A percentile compares a stretch with the other conserved stretches of the same genome.
These are phyloP conservation scores for Biston stratarius DNA, from an alignment of 2,888 invertebrate species.

Conservation along the genomic window DNA sequence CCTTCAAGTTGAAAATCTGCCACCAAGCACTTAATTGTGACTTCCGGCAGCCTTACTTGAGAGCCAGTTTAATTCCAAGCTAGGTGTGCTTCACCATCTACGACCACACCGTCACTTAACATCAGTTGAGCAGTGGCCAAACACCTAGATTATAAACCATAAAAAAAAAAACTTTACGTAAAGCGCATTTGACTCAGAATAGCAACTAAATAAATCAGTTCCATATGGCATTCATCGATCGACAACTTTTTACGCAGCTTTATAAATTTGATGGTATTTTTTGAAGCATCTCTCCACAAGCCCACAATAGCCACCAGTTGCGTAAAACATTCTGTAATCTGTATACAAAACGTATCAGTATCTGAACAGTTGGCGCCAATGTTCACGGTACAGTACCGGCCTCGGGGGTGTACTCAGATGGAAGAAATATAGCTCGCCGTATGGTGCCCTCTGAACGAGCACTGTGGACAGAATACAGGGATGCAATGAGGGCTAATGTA, in stretches of 20 bases:
- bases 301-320: conserved; percentile 41
- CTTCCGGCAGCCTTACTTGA: too few relatives aligned
- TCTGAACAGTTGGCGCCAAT: conserved; percentile 51
- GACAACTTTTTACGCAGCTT: not conserved
- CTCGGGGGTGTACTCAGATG: conserved; percentile 66
- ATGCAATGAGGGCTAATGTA: not conserved
- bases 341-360: conserved; percentile 62
- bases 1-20: too few relatives aligned
- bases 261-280: not conserved
- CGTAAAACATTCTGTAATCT: conserved; percentile 42
- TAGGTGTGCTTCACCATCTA: too few relatives aligned
- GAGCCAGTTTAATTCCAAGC: too few relatives aligned
- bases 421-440: conserved; percentile 46
- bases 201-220: too few relatives aligned
- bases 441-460: conserved; percentile 34
- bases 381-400: conserved; percentile 49
- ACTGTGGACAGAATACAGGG: not conserved
- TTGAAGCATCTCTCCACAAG: conserved; percentile 22
- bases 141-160: too few relatives aligned
- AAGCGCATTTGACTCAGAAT: too few relatives aligned
- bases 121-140: too few relatives aligned
- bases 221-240: conserved; percentile 2
- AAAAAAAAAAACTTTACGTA: too few relatives aligned
- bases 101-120: too few relatives aligned
- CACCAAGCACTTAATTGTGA: too few relatives aligned